Evolutionary conservation across 2,113 vertebrate genomes (phyloP).

Genomic region (Panthera leo): DNA sequence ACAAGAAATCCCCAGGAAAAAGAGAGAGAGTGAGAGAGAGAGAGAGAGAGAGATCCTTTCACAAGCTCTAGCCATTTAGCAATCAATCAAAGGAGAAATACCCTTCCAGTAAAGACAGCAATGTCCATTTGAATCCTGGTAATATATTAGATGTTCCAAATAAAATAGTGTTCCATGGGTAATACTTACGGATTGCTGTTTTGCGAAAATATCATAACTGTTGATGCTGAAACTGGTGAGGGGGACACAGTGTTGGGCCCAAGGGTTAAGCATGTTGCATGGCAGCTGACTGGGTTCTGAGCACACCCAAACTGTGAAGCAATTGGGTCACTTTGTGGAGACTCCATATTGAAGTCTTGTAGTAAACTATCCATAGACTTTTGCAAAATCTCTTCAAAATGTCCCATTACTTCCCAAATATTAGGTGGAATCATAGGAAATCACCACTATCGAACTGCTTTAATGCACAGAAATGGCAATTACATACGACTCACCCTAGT

Average conservation of each 20-base stretch:
- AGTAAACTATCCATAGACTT: background rate
- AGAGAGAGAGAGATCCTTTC: conserved; percentile 35
- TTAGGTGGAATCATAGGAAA: background rate
- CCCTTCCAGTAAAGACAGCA: conserved; percentile 33
- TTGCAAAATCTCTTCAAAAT: background rate
- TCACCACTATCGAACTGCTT: background rate
- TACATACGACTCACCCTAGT: background rate
- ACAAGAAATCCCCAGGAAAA: conserved; percentile 67
- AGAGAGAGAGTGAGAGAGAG: background rate
- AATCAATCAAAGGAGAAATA: conserved; percentile 62
- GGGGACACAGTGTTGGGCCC: background rate
- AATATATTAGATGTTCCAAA: conserved; percentile 50
- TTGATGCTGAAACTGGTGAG: background rate
- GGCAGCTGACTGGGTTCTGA: background rate
- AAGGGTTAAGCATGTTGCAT: background rate
- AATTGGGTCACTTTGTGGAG: background rate
- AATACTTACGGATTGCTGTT: background rate
- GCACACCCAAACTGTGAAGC: background rate
- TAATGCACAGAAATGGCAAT: background rate
- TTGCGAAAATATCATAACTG: background rate
- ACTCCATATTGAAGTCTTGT: background rate
- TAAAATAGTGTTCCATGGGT: conserved; percentile 22
- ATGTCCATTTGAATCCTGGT: conserved; percentile 32
- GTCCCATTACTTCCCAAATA: conserved; percentile 5
- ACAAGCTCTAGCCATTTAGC: conserved; percentile 51